phyloP scores from a whole-genome alignment of 1,140 invertebrate species.

The Cyclina sinensis region DNA sequence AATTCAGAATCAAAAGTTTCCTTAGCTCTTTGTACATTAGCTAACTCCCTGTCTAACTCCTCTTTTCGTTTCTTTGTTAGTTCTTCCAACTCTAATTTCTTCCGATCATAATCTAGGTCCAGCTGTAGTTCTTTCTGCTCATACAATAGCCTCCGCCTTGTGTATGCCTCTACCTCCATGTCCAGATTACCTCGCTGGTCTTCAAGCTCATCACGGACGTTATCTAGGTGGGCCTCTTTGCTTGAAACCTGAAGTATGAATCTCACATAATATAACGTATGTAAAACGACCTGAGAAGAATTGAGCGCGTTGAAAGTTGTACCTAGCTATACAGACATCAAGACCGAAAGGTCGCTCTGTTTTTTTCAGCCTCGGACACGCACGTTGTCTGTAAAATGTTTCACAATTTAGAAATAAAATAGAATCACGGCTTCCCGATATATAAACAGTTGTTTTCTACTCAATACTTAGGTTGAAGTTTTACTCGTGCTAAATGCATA shows the following conservation, averaged over 20 bases:
- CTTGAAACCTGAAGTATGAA: conserved; percentile 34
- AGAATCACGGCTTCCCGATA: too few species aligned
- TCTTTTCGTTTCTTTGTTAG: conserved; percentile 60
- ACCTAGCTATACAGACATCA: too few species aligned
- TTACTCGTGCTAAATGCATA: too few species aligned
- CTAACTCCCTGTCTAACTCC: conserved; percentile 71
- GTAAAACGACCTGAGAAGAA: too few species aligned
- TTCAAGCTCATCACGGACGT: conserved; percentile 70
- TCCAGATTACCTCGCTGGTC: conserved; percentile 77
- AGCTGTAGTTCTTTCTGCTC: conserved; percentile 76
- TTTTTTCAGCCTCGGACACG: too few species aligned
- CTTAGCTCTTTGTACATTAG: conserved; percentile 75
- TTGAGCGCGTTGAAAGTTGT: too few species aligned
- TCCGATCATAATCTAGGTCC: conserved; percentile 75
- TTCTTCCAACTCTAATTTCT: conserved; percentile 72
- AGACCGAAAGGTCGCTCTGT: too few species aligned
- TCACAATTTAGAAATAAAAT: too few species aligned
- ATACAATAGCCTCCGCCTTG: conserved; percentile 70
- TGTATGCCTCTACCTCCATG: conserved; percentile 74
- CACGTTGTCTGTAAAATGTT: too few species aligned
- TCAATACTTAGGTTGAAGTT: too few species aligned
- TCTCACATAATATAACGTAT: too few species aligned
- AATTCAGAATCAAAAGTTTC: conserved; percentile 79
- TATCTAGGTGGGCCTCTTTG: conserved; percentile 72
- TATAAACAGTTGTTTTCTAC: too few species aligned